Evolutionary conservation across 2,888 invertebrate species (phyloP).

Genomic region (Chrysolina americana): DNA sequence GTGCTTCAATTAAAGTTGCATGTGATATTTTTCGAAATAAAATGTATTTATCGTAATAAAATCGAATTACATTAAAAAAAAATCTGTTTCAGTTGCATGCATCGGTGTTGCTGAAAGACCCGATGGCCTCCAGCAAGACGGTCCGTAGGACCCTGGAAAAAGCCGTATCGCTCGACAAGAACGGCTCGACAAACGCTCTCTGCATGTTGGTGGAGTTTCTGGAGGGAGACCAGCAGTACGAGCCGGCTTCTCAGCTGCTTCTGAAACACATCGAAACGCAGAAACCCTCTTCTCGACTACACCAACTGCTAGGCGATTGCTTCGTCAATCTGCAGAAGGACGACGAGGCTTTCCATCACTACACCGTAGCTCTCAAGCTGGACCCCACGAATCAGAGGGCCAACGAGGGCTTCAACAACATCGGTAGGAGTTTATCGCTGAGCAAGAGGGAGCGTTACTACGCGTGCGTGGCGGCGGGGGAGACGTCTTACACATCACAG

Average conservation of each 20-base stretch:
- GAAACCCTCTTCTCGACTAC: conserved; percentile 76
- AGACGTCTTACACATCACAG: conserved; percentile 70
- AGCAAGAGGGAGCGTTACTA: conserved; percentile 72
- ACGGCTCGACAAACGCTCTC: conserved; percentile 79
- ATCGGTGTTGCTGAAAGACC: conserved; percentile 80
- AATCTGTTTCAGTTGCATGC: conserved; percentile 78
- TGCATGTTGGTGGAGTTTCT: conserved; percentile 81
- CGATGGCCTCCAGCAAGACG: conserved; percentile 71
- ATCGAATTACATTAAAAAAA: conserved; percentile 35
- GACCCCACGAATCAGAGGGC: conserved; percentile 78
- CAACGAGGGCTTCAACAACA: conserved; percentile 76
- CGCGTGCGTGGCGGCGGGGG: conserved; percentile 71
- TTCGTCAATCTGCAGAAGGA: conserved; percentile 75
- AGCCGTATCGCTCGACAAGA: conserved; percentile 80
- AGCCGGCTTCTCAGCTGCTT: conserved; percentile 79
- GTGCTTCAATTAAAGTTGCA: too few relatives aligned
- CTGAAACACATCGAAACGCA: conserved; percentile 75
- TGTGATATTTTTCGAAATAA: neutral
- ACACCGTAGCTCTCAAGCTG: conserved; percentile 77
- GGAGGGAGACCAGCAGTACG: conserved; percentile 76
- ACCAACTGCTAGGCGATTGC: conserved; percentile 78
- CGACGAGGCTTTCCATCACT: conserved; percentile 80
- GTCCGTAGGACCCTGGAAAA: conserved; percentile 81
- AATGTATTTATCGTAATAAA: neutral
- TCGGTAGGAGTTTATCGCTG: conserved; percentile 69